Percentiles rank a stretch among this genome's conserved stretches.
Conservation (phyloP, 2,888 invertebrate genomes). For the Leptopilina drosophilae region DNA sequence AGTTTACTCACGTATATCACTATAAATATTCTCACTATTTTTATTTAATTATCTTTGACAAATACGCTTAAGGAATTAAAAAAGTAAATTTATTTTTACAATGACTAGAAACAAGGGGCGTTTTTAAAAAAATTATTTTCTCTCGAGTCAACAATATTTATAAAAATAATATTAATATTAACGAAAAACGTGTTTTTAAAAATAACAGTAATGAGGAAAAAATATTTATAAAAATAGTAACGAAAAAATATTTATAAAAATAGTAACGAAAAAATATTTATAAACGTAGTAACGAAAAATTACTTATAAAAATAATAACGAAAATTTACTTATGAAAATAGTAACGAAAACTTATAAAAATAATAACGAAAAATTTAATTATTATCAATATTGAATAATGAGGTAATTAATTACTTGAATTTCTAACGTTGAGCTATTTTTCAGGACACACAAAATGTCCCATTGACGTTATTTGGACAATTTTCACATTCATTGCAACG, state of each 20-base stretch:
- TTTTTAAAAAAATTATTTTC: no score
- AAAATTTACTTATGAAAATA: not conserved
- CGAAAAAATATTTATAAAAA: no score
- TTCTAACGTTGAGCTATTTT: conserved; percentile 38
- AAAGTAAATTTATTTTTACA: not conserved
- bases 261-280: not conserved
- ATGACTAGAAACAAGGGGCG: not conserved
- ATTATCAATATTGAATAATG: not conserved
- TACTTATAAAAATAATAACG: not conserved
- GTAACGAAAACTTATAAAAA: not conserved
- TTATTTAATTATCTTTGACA: conserved; percentile 14
- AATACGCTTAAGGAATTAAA: not conserved
- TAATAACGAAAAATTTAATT: not conserved
- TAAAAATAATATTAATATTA: no score
- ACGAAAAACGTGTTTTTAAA: no score
- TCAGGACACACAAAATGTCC: conserved; percentile 33
- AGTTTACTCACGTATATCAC: conserved; percentile 27
- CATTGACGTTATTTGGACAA: conserved; percentile 31
- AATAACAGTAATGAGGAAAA: no score
- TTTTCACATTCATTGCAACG: conserved; percentile 34
- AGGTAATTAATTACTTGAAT: conserved; percentile 13
- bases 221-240: no score
- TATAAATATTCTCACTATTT: conserved; percentile 35
- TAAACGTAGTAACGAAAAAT: no score
- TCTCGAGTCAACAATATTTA: no score